Base-by-base conservation (phyloP, 2,888 invertebrate species). In the Mongoloraphidia duomilia region DNA sequence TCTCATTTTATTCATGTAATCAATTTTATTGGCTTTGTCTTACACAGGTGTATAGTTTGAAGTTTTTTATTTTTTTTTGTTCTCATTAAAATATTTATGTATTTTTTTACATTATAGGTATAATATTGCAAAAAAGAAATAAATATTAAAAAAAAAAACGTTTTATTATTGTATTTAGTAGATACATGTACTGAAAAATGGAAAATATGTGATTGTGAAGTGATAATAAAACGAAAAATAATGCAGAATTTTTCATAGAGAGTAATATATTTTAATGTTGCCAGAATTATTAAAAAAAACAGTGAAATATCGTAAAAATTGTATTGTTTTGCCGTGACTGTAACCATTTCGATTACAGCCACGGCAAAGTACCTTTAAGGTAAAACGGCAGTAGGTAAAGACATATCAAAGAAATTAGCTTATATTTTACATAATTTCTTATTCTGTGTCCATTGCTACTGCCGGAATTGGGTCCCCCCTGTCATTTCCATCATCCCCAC, bases 391-490 rank as follows among this genome's bases (percentile, higher is more conserved):
- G 43, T 44, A 44, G 39, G 14, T 42, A 14, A 17, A 17, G 43
- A 26, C 5, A 11, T 12, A 43, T 14, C 13, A 34, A 43, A 14
- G 26, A 26, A 34, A 12, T 39, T 39, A 6, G 39, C 13, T 39
- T 39, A 26, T 26, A 6, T 42, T n/a, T 26, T 42, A 37, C 34
- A 35, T 35, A 14, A 35, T 49, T 13, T 14, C 10, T 60, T 65
- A 71, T 54, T 71, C 71, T 41, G 71, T 70, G 50, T 73, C 73
- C 70, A 72, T 73, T 11, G 71, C 71, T 39, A 74, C 73, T 9
- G 66, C 63, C 47, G 70, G 70, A 39, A 58, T 57, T 35, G 76
- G 72, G 56, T 76, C 76, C 46, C 60, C 60, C 12, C 64, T 66
- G 14, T 60, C 65, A 46, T 68, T 67, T 56, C 61, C 63, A 26